These are phyloP conservation scores for Dryobotodes eremita DNA, from an alignment of 2,888 invertebrate species.

Conservation along the genomic window DNA sequence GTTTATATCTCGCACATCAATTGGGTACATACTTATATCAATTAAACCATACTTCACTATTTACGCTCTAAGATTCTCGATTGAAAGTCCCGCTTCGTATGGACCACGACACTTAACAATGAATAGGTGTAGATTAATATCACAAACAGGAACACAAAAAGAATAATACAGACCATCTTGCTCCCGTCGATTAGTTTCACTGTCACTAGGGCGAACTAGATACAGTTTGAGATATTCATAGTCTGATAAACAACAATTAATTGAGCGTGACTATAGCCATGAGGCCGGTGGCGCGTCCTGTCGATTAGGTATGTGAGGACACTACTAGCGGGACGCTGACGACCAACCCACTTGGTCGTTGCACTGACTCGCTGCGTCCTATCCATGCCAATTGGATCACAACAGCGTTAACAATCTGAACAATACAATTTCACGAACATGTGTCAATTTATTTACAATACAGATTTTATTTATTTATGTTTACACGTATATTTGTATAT, in stretches of 20 bases:
- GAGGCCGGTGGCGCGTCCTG: constrained; percentile 70
- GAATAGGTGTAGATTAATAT: background rate
- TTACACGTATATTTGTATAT: constrained; percentile 23
- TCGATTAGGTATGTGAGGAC: constrained; percentile 71
- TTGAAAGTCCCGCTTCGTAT: constrained; percentile 7
- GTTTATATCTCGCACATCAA: constrained; percentile 50
- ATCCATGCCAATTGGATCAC: constrained; percentile 77
- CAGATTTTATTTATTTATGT: constrained; percentile 47
- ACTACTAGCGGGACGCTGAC: constrained; percentile 72
- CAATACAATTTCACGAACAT: constrained; percentile 55
- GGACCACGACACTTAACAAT: background rate
- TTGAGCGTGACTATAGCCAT: constrained; percentile 54
- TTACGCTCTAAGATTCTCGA: background rate
- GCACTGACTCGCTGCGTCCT: constrained; percentile 69
- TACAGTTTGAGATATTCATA: constrained; percentile 61
- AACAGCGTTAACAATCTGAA: constrained; percentile 62
- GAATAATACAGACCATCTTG: constrained; percentile 67
- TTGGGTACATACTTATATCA: constrained; percentile 29
- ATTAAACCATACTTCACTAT: constrained; percentile 29
- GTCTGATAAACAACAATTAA: constrained; percentile 61
- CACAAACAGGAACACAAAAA: constrained; percentile 18
- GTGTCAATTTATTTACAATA: constrained; percentile 58
- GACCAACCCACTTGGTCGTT: constrained; percentile 67
- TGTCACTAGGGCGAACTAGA: constrained; percentile 64
- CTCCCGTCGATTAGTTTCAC: constrained; percentile 63